phyloP scores from a whole-genome alignment of 2,888 invertebrate genomes.

The Catocala fraxini region DNA sequence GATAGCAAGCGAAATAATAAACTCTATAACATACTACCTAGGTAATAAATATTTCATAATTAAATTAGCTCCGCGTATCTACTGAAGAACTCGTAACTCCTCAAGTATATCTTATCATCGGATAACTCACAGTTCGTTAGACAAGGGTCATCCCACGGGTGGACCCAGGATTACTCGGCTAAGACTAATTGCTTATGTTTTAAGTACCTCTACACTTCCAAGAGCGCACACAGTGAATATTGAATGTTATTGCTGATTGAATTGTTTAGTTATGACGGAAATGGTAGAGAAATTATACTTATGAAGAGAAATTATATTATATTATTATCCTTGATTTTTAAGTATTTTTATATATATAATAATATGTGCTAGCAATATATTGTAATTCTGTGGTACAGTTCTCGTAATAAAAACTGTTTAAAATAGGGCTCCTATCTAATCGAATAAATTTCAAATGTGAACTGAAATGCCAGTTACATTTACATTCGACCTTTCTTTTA shows the following conservation, averaged over 20 bases:
- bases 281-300: too few relatives aligned
- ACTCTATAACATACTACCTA: not conserved
- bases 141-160: slow-evolving; percentile 79
- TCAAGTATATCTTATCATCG: slow-evolving; percentile 46
- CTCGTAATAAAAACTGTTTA: too few relatives aligned
- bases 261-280: not conserved
- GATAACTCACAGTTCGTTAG: slow-evolving; percentile 70
- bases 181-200: slow-evolving; percentile 67
- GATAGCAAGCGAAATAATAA: too few relatives aligned
- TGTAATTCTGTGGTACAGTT: too few relatives aligned
- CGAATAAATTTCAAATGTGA: too few relatives aligned
- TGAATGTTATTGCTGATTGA: slow-evolving; percentile 19
- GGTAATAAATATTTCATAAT: slow-evolving; percentile 17
- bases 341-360: too few relatives aligned
- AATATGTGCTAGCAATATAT: too few relatives aligned
- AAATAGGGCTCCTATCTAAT: too few relatives aligned
- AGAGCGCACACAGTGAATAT: slow-evolving; percentile 17
- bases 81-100: slow-evolving; percentile 30
- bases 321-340: too few relatives aligned
- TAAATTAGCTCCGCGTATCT: slow-evolving; percentile 11
- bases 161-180: slow-evolving; percentile 62
- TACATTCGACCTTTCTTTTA: too few relatives aligned
- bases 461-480: too few relatives aligned
- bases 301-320: too few relatives aligned
- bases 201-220: slow-evolving; percentile 43